Evolutionary conservation across 2,113 vertebrate species (phyloP).

Genomic region (Macaca nemestrina): DNA sequence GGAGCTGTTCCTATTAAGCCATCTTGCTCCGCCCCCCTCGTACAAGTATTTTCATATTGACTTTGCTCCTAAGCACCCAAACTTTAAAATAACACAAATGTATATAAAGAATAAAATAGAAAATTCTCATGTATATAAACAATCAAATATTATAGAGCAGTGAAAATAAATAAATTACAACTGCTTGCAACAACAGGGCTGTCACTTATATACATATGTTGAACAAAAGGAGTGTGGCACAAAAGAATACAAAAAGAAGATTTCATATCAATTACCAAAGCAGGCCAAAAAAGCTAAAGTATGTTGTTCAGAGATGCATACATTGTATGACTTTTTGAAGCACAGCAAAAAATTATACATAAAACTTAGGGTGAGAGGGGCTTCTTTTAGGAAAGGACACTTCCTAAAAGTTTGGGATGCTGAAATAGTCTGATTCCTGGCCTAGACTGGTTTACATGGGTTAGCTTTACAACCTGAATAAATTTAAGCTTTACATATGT

Average conservation of each 20-base stretch:
- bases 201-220: background rate
- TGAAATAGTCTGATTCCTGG: background rate
- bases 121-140: background rate
- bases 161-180: background rate
- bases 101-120: background rate
- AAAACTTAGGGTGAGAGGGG: background rate
- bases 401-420: background rate
- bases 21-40: too few species aligned
- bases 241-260: background rate
- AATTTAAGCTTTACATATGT: background rate
- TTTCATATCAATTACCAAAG: background rate
- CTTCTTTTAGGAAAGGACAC: background rate
- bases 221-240: background rate
- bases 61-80: background rate
- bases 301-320: background rate
- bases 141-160: background rate
- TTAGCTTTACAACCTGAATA: background rate
- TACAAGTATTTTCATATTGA: background rate
- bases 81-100: background rate
- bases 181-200: background rate
- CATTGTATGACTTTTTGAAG: background rate
- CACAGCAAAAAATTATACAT: background rate
- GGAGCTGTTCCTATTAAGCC: too few species aligned
- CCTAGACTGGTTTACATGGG: background rate
- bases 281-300: background rate